These are phyloP conservation scores for Bovichtus variegatus DNA, from an alignment of 2,797 vertebrate genomes.

Conservation along the genomic window DNA sequence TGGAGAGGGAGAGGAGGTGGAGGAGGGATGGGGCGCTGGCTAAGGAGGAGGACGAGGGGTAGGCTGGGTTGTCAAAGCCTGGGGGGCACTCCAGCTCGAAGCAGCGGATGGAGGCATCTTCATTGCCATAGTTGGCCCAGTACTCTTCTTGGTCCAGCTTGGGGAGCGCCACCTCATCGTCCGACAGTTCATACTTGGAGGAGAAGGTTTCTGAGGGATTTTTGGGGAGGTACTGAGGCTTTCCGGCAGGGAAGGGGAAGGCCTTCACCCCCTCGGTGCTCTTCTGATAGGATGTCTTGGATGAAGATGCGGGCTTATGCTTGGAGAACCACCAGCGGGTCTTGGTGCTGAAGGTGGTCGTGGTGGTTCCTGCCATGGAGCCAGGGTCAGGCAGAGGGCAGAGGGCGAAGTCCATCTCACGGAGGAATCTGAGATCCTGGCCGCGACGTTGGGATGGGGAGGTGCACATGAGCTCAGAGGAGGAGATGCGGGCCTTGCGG, in stretches of 20 bases:
- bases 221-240: slow-evolving; percentile 75
- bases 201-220: slow-evolving; percentile 63
- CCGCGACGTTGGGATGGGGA: slow-evolving; percentile 89
- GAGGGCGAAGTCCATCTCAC: slow-evolving; percentile 90
- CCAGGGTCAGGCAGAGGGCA: slow-evolving; percentile 90
- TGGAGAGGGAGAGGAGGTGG: slow-evolving; percentile 70
- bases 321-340: slow-evolving; percentile 88
- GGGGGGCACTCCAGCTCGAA: slow-evolving; percentile 84
- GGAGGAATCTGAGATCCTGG: slow-evolving; percentile 91
- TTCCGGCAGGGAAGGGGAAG: slow-evolving; percentile 75
- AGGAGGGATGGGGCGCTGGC: slow-evolving; percentile 55
- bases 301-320: slow-evolving; percentile 83
- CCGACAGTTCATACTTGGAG: slow-evolving; percentile 89
- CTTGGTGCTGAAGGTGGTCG: slow-evolving; percentile 87
- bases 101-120: slow-evolving; percentile 87
- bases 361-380: slow-evolving; percentile 85
- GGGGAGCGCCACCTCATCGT: slow-evolving; percentile 88
- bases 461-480: slow-evolving; percentile 91
- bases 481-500: slow-evolving; percentile 91
- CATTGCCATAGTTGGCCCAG: slow-evolving; percentile 91
- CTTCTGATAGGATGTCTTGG: slow-evolving; percentile 83
- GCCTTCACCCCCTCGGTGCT: slow-evolving; percentile 79
- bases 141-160: slow-evolving; percentile 90
- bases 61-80: slow-evolving; percentile 74
- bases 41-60: slow-evolving; percentile 69